Conservation (phyloP, 2,113 vertebrate species). For the Sphaerodactylus townsendi region DNA sequence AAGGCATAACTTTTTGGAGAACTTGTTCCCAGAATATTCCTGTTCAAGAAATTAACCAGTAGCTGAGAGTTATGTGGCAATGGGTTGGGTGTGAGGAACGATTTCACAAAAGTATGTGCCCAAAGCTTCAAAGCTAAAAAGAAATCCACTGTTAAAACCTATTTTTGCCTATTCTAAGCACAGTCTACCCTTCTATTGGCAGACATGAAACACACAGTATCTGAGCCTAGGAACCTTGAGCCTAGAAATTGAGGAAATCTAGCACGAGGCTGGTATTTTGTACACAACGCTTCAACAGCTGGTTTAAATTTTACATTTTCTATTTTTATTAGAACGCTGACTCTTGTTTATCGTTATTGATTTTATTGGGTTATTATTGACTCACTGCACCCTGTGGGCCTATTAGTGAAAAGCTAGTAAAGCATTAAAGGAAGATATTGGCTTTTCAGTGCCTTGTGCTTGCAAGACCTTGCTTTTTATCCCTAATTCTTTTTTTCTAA, state of each 20-base stretch:
- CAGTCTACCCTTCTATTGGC: background rate
- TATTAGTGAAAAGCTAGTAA: conserved; percentile 70
- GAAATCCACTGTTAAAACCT: background rate
- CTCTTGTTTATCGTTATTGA: conserved; percentile 73
- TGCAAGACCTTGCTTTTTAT: conserved; percentile 49
- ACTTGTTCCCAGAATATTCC: no score
- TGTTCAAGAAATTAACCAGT: background rate
- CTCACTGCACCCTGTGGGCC: conserved; percentile 60
- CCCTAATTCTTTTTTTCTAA: conserved; percentile 23
- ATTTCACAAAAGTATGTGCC: background rate
- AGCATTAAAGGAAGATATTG: conserved; percentile 62
- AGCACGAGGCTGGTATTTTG: conserved; percentile 30
- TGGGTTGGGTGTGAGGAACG: background rate
- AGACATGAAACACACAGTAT: background rate
- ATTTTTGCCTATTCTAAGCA: background rate
- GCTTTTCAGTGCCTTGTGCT: conserved; percentile 61
- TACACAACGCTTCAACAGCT: conserved; percentile 48
- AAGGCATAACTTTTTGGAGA: background rate
- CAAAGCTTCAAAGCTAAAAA: background rate
- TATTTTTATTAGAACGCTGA: conserved; percentile 72
- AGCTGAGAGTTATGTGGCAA: no score
- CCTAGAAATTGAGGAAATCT: background rate
- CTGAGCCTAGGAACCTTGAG: accelerated
- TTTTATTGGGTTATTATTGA: conserved; percentile 74
- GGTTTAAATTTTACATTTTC: conserved; percentile 63